Base-by-base conservation (phyloP, 2,888 invertebrate species). In the Heliconius charithonia region DNA sequence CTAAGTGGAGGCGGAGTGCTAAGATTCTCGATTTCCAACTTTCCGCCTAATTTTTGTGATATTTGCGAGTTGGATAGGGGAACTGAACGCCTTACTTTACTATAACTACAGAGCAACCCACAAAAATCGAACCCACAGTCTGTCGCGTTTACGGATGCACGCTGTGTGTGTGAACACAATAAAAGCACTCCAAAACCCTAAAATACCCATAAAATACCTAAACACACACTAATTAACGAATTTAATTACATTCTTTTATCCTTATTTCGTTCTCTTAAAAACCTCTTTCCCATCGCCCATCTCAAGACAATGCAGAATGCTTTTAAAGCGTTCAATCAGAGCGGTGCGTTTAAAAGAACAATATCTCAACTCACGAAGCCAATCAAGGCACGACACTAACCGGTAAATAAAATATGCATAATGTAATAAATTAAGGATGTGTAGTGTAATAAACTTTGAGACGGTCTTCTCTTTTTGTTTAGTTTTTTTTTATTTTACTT, bases 311-410 rank as follows among this genome's bases (percentile, higher is more conserved):
- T 83, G 82, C 82, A 78, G 79, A 76, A 78, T 78, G 77, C 82
- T 84, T 87, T 89, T 90, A 92, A 90, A 91, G 89, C 88, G 87
- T 89, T 91, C 89, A 86, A 89, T 91, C 89, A 89, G 22, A 19
- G 91, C 91, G 91, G 91, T 86, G 73, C 77, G 74, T 87, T 90
- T 87, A 86, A 91, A 91, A 90, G 88, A 89, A 90, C 89, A 90
- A 91, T 92, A 92, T 92, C 91, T 88, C 83, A 84, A 86, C 91
- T 90, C 93, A 93, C 92, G 93, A 91, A 92, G 84, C 88, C 92
- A 92, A 93, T 93, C 93, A 92, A 85, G 85, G 86, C 80, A 81
- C 81, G 83, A 83, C 83, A 83, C 83, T 76, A 78, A 72, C 72
- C 72, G 81, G 77, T 82, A 85, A 83, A 81, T 81, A 81, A 78